These are phyloP conservation scores for Yasuhikotakia modesta DNA, from an alignment of 2,797 vertebrate species.

Conservation along the genomic window DNA sequence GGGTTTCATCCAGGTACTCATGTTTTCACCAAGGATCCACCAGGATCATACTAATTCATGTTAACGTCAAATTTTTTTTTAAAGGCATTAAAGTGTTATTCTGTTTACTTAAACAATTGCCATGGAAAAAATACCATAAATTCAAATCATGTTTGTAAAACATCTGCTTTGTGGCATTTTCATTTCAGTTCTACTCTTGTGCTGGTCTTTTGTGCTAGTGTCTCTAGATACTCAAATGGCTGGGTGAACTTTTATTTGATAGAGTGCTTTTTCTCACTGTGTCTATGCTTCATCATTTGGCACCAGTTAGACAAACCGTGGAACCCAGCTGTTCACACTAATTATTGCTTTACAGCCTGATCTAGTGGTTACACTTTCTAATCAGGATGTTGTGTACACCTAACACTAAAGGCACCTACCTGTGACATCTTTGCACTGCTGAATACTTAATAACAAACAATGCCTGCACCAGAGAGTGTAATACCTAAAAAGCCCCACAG, in stretches of 20 bases:
- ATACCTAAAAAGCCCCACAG: neutral
- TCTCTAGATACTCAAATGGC: neutral
- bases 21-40: no score
- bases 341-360: conserved; percentile 1
- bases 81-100: no score
- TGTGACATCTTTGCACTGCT: conserved; percentile 1
- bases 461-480: neutral
- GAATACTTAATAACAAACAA: neutral
- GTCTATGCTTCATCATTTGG: neutral
- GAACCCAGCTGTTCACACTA: conserved; percentile 25
- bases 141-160: no score
- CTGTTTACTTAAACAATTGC: no score
- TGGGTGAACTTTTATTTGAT: neutral
- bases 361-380: neutral
- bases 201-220: neutral
- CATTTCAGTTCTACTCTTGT: neutral
- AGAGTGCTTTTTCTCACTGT: neutral
- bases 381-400: conserved; percentile 4
- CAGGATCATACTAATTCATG: no score
- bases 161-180: neutral
- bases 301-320: conserved; percentile 6
- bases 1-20: no score
- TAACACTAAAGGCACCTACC: neutral
- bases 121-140: no score
- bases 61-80: no score